Conservation (phyloP, 2,113 vertebrate genomes). For the Panthera leo region DNA sequence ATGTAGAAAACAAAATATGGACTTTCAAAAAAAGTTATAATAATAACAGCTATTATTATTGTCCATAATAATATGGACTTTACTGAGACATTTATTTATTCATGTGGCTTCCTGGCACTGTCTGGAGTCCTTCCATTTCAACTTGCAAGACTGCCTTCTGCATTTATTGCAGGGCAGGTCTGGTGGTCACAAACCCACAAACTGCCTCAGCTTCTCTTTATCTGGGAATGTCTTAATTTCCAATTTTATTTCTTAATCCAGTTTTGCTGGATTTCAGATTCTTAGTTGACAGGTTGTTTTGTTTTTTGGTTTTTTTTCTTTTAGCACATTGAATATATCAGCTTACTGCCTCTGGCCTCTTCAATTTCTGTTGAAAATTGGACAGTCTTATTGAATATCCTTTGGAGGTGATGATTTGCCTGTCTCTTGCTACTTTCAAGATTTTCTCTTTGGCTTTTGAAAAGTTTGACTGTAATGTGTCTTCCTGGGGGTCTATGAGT, state of each 20-base stretch:
- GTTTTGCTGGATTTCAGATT: constrained; percentile 5
- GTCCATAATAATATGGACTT: not conserved
- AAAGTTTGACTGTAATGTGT: not conserved
- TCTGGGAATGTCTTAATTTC: not conserved
- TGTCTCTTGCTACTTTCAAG: not conserved
- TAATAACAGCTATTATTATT: not conserved
- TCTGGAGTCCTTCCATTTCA: not conserved
- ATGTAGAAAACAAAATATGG: not conserved
- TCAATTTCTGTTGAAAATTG: not conserved
- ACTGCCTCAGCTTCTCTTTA: not conserved
- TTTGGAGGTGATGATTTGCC: not conserved
- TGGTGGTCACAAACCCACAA: not conserved
- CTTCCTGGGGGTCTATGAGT: not conserved
- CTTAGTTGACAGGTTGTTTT: not conserved
- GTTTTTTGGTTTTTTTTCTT: not conserved
- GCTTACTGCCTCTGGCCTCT: not conserved
- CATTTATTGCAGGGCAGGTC: not conserved
- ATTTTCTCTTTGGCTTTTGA: not conserved
- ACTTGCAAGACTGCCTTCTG: not conserved
- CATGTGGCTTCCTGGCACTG: not conserved
- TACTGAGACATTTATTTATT: not conserved
- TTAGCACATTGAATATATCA: not conserved
- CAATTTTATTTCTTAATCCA: not conserved
- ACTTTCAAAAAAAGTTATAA: not conserved
- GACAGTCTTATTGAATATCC: not conserved